Evolutionary conservation across 1,140 invertebrate genomes (phyloP).

Genomic region (Drosophila oshimai): DNA sequence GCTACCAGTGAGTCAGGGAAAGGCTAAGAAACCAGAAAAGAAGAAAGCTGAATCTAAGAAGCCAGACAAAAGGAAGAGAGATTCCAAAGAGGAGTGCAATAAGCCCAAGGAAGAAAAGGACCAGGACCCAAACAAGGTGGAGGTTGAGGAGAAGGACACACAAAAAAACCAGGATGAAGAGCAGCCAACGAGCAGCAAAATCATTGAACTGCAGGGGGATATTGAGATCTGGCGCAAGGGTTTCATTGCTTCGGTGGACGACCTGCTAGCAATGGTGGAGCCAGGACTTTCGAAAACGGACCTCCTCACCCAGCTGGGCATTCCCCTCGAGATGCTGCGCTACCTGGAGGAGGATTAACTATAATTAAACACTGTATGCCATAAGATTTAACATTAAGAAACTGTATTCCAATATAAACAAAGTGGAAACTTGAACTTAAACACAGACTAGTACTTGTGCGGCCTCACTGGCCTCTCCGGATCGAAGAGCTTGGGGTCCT

Average conservation of each 20-base stretch:
- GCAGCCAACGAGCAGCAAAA: slow-evolving; percentile 11
- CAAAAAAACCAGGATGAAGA: neutral
- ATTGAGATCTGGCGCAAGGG: slow-evolving; percentile 56
- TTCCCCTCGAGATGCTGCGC: slow-evolving; percentile 52
- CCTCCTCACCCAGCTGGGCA: slow-evolving; percentile 38
- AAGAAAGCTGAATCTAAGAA: neutral
- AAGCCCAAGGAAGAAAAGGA: neutral
- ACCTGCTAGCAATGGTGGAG: slow-evolving; percentile 39
- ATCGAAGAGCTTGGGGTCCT: slow-evolving; percentile 94
- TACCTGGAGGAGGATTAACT: slow-evolving; percentile 62
- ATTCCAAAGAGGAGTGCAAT: neutral
- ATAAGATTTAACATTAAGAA: slow-evolving; percentile 20
- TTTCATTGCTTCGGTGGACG: slow-evolving; percentile 48
- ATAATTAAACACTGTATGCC: neutral
- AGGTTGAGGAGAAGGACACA: neutral
- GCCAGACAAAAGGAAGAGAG: neutral
- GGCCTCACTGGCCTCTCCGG: slow-evolving; percentile 91
- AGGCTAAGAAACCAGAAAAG: neutral
- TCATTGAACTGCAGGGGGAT: slow-evolving; percentile 41
- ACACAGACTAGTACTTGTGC: slow-evolving; percentile 87
- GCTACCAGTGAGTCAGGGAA: neutral
- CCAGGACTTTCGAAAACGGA: slow-evolving; percentile 20
- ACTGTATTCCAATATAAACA: slow-evolving; percentile 48
- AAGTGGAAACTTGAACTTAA: slow-evolving; percentile 23
- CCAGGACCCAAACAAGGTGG: too few species aligned